phyloP scores from a whole-genome alignment of 1,140 invertebrate genomes.

The Oncopodura yosiiana region DNA sequence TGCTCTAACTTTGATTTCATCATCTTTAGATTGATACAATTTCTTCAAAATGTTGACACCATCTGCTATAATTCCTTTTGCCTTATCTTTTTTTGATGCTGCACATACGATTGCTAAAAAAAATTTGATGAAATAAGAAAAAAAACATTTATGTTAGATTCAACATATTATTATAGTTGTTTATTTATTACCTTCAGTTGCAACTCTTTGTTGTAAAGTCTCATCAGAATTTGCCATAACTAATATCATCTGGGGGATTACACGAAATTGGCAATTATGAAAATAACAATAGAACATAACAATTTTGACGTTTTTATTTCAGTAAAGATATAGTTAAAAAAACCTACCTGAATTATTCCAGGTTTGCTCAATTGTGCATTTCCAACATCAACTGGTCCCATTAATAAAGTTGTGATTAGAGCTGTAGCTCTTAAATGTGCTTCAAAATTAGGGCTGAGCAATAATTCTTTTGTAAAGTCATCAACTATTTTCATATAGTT shows the following conservation, averaged over 20 bases:
- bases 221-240: slow-evolving; percentile 83
- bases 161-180: no score
- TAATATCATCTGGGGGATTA: slow-evolving; percentile 96
- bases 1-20: slow-evolving; percentile 77
- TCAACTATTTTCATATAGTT: slow-evolving; percentile 68
- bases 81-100: slow-evolving; percentile 95
- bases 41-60: slow-evolving; percentile 91
- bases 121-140: no score
- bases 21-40: slow-evolving; percentile 82
- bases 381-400: slow-evolving; percentile 88
- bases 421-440: slow-evolving; percentile 79
- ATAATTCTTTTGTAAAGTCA: slow-evolving; percentile 74
- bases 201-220: slow-evolving; percentile 78
- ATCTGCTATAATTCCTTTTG: slow-evolving; percentile 75
- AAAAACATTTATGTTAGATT: no score
- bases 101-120: slow-evolving; percentile 93
- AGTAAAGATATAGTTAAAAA: no score
- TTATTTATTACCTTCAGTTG: no score
- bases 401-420: slow-evolving; percentile 78
- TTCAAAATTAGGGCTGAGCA: slow-evolving; percentile 76
- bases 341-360: slow-evolving; percentile 83
- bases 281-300: no score
- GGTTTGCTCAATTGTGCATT: slow-evolving; percentile 82
- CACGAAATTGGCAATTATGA: no score
- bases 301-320: no score